Evolutionary conservation across 1,140 invertebrate genomes (phyloP), one percentile per base, ranked within the genome.

Genomic region (Meloidogyne hapla): DNA sequence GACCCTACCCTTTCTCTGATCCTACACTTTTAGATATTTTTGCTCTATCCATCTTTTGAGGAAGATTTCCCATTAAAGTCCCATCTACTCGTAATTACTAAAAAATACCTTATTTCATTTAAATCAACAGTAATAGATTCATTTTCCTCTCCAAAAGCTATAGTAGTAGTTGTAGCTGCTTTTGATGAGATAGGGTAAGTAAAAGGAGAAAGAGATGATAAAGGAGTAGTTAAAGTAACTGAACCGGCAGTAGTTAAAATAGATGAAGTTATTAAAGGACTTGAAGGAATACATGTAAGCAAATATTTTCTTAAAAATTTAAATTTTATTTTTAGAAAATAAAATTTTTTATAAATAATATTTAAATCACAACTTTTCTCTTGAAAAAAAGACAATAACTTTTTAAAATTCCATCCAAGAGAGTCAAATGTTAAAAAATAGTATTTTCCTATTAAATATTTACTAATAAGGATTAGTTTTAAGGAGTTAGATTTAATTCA

Each of bases 261-360:
- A n/a, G n/a, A n/a, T 23, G 69, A 18, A 1, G 56, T 23, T 28
- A 33, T 42, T 64, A 62, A 45, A n/a, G 75, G 28, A 26, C 69
- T 67, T 1, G 83, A 82, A 12, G 84, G 84, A 56, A 86, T 87
- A 67, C 84, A 86, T 15, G 84, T 86, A 15, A 86, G 73, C 15
- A 86, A 74, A 71, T 85, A 86, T 42, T 86, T 84, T 61, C 83
- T 85, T 40, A 21, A 33, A 62, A 42, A 48, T 48, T 18, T n/a
- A 56, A n/a, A n/a, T n/a, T n/a, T 56, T 56, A 6, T n/a, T 15
- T 56, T 56, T 6, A n/a, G n/a, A n/a, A n/a, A n/a, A n/a, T n/a
- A n/a, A n/a, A n/a, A 56, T 15, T 15, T 56, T 56, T n/a, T n/a
- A 56, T n/a, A n/a, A 21, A 18, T 48, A 3, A n/a, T 56, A n/a